These are phyloP conservation scores for Morpho achilles DNA, from an alignment of 2,888 invertebrate species.

Conservation along the genomic window DNA sequence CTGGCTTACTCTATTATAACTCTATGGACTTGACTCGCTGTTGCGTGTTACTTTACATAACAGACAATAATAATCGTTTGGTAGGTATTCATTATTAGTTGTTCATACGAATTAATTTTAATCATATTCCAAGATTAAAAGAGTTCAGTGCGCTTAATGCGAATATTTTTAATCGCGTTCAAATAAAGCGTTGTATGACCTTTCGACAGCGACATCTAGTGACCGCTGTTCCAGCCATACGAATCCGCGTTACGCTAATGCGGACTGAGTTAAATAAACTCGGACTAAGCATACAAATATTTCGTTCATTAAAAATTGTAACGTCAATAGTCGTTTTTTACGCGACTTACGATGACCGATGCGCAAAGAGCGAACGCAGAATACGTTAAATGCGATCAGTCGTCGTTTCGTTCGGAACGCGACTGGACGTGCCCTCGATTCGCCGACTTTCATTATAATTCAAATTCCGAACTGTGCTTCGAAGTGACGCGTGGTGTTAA, in stretches of 20 bases:
- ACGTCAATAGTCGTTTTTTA: constrained; percentile 10
- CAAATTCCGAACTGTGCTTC: constrained; percentile 27
- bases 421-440: constrained; percentile 41
- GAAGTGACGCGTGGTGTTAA: constrained; percentile 57
- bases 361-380: constrained; percentile 56
- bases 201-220: too few species aligned
- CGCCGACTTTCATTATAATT: constrained; percentile 23
- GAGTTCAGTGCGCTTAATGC: too few species aligned
- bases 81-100: constrained; percentile 10
- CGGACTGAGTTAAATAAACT: too few species aligned
- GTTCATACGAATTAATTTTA: too few species aligned
- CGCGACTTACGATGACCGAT: constrained; percentile 46
- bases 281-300: too few species aligned
- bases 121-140: too few species aligned
- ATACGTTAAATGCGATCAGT: constrained; percentile 44
- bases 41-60: not conserved
- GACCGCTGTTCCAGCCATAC: too few species aligned
- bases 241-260: too few species aligned
- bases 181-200: too few species aligned
- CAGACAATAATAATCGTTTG: not conserved
- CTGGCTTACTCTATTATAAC: too few species aligned
- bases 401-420: constrained; percentile 57
- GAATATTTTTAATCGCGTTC: not conserved
- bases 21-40: too few species aligned
- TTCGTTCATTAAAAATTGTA: not conserved